phyloP scores from a whole-genome alignment of 1,140 invertebrate genomes.

The Delia radicum region DNA sequence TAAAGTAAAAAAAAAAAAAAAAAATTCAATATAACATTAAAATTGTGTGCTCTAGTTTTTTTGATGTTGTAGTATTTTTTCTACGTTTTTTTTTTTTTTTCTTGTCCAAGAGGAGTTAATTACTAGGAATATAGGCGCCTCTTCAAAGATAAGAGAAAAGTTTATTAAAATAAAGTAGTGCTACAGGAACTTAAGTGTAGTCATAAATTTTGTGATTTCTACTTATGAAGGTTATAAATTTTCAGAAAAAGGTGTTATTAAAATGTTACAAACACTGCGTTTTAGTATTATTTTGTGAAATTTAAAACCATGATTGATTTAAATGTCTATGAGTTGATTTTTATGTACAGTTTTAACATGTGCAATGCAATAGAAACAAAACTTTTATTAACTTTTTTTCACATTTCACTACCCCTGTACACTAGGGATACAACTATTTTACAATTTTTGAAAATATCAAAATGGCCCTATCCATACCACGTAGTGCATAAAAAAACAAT shows the following conservation, averaged over 20 bases:
- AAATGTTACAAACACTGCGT: too few relatives aligned
- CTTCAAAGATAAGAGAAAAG: slow-evolving; percentile 8
- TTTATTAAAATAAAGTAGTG: slow-evolving; percentile 3
- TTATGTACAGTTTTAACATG: too few relatives aligned
- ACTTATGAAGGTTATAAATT: slow-evolving; percentile 23
- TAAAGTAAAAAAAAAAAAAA: not conserved
- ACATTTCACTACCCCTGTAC: too few relatives aligned
- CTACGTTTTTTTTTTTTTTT: not conserved
- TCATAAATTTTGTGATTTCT: slow-evolving; percentile 17
- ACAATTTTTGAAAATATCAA: too few relatives aligned
- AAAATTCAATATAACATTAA: not conserved
- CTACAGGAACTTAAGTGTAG: slow-evolving; percentile 11
- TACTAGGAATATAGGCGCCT: slow-evolving; percentile 20
- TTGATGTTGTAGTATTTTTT: not conserved
- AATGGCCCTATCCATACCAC: too few relatives aligned
- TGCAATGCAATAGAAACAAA: too few relatives aligned
- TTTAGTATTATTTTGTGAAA: too few relatives aligned
- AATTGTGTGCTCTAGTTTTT: not conserved
- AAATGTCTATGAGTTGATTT: too few relatives aligned
- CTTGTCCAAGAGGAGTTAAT: not conserved
- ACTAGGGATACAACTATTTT: too few relatives aligned
- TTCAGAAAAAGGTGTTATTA: slow-evolving; percentile 20
- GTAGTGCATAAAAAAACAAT: too few relatives aligned
- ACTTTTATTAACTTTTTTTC: too few relatives aligned
- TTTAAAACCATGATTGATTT: too few relatives aligned